Evolutionary conservation across 2,797 vertebrate species (phyloP).

Genomic region (Amniataba percoides): DNA sequence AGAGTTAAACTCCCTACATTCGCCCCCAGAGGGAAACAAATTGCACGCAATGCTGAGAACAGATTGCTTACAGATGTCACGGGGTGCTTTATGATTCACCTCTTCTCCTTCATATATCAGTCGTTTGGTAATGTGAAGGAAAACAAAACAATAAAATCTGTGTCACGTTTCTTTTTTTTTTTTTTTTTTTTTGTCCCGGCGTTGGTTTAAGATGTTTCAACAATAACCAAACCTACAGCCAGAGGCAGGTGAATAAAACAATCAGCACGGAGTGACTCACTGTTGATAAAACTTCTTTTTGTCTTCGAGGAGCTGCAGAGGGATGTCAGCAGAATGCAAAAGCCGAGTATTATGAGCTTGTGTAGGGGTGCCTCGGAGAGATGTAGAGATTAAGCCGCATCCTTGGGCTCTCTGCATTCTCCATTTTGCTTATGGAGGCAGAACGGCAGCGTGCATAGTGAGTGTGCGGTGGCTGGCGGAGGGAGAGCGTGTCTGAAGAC

Average conservation of each 20-base stretch:
- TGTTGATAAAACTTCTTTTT: constrained; percentile 49
- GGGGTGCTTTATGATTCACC: constrained; percentile 47
- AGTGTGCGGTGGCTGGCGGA: constrained; percentile 30
- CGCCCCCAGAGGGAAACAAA: constrained; percentile 48
- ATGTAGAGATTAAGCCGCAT: constrained; percentile 60
- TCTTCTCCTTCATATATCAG: constrained; percentile 24
- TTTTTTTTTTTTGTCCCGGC: neutral
- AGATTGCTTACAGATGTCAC: constrained; percentile 48
- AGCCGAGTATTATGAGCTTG: constrained; percentile 35
- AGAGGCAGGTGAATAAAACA: constrained; percentile 39
- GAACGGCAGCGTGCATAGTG: constrained; percentile 47
- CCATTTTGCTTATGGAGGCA: constrained; percentile 62
- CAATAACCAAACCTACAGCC: constrained; percentile 13
- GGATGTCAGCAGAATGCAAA: constrained; percentile 57
- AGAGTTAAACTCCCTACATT: constrained; percentile 34
- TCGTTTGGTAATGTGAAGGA: neutral
- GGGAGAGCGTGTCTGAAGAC: constrained; percentile 38
- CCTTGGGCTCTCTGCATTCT: constrained; percentile 31
- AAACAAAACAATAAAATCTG: constrained; percentile 27
- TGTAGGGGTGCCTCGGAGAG: constrained; percentile 39
- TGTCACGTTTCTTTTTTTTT: constrained; percentile 22
- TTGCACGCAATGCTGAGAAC: constrained; percentile 30
- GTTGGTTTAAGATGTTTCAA: constrained; percentile 30
- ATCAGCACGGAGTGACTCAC: constrained; percentile 20
- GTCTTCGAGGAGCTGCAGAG: constrained; percentile 60